A percentile compares a stretch with the other conserved stretches of the same genome.
Conservation (phyloP, 2,797 vertebrate species). For the Staurois parvus region DNA sequence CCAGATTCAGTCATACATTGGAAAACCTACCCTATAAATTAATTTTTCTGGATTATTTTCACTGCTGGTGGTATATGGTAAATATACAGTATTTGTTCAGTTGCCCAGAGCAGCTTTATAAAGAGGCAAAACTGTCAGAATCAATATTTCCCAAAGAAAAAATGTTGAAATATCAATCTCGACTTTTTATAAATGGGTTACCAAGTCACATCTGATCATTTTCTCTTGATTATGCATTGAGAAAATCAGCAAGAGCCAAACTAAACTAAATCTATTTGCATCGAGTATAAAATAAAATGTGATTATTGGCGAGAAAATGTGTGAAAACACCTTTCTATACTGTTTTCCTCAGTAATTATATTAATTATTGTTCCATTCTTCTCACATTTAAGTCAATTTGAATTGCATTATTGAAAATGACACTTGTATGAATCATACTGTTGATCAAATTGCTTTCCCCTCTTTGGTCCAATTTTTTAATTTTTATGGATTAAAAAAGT, state of each 20-base stretch:
- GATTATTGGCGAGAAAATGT: constrained; percentile 35
- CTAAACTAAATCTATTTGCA: constrained; percentile 14
- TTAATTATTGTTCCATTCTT: constrained; percentile 30
- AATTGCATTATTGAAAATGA: constrained; percentile 2
- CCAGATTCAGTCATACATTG: too few relatives aligned
- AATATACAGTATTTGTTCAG: background rate
- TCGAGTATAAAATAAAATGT: constrained; percentile 43
- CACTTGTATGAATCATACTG: background rate
- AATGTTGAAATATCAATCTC: background rate
- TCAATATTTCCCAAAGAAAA: background rate
- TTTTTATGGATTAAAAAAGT: background rate
- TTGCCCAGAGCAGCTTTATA: background rate
- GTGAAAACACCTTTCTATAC: constrained; percentile 48
- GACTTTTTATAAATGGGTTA: background rate
- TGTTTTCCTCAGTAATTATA: constrained; percentile 28
- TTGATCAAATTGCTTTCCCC: background rate
- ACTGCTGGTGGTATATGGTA: too few relatives aligned
- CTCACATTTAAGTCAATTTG: constrained; percentile 12
- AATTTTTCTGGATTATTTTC: background rate
- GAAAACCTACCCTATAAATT: background rate
- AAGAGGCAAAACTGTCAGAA: background rate
- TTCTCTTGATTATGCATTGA: constrained; percentile 55
- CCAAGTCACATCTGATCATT: constrained; percentile 15
- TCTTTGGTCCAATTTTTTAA: background rate
- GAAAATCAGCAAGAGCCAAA: constrained; percentile 46